phyloP scores from a whole-genome alignment of 2,113 vertebrate species.

The Ctenomys sociabilis region DNA sequence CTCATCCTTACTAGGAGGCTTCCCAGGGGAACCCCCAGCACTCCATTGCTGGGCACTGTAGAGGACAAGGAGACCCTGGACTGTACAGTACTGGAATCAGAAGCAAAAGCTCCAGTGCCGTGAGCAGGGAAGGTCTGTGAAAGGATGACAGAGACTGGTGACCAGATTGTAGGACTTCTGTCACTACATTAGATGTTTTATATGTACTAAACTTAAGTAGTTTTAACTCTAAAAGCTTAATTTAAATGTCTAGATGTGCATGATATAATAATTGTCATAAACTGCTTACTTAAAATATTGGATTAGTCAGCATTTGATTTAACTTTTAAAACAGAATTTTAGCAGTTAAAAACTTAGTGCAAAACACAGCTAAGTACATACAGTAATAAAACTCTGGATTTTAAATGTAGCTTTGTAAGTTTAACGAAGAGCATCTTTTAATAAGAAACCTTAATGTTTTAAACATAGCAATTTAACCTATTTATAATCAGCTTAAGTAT shows the following conservation, averaged over 20 bases:
- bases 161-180: background rate
- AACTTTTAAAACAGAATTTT: background rate
- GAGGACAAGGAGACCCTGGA: background rate
- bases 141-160: background rate
- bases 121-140: background rate
- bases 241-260: background rate
- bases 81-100: background rate
- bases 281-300: background rate
- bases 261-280: background rate
- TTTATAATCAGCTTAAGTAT: background rate
- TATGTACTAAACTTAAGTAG: background rate
- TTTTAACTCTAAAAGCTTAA: background rate
- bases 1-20: background rate
- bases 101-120: background rate
- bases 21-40: background rate
- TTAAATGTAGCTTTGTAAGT: background rate
- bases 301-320: background rate
- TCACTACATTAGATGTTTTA: background rate
- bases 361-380: background rate
- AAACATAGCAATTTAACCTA: background rate
- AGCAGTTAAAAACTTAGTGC: background rate
- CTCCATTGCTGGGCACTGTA: background rate
- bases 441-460: background rate
- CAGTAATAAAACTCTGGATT: background rate
- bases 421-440: background rate